Evolutionary conservation across 1,140 invertebrate genomes (phyloP).

Genomic region (Andrena cerasifolii): DNA sequence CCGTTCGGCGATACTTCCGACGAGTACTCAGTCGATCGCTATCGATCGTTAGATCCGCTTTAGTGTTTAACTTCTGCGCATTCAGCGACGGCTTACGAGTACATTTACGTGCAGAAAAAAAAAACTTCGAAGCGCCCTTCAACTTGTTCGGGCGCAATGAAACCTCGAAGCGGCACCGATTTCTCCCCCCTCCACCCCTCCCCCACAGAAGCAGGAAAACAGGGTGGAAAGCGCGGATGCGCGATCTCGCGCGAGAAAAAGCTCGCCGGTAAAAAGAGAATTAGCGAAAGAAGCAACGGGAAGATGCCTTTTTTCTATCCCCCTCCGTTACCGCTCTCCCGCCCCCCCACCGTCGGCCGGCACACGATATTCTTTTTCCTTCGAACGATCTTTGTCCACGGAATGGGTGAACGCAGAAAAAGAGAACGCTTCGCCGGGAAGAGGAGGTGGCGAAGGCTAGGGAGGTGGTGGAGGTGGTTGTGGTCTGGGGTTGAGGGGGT

Average conservation of each 20-base stretch:
- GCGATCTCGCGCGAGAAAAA: constrained; percentile 54
- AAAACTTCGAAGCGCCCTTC: background rate
- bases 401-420: constrained; percentile 54
- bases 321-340: background rate
- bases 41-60: background rate
- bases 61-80: background rate
- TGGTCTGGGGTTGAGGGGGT: constrained; percentile 33
- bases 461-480: constrained; percentile 15
- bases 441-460: constrained; percentile 20
- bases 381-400: constrained; percentile 63
- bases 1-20: background rate
- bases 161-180: background rate
- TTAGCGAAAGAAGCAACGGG: constrained; percentile 63
- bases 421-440: constrained; percentile 37
- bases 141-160: background rate
- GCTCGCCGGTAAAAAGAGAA: constrained; percentile 68
- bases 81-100: too few species aligned
- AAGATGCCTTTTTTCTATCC: constrained; percentile 51
- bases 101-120: too few species aligned
- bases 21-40: background rate
- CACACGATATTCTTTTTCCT: constrained; percentile 51
- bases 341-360: constrained; percentile 22
- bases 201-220: background rate
- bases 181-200: background rate
- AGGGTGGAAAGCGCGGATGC: background rate